Evolutionary conservation across 1,140 invertebrate species (phyloP).

Genomic region (Neodiprion lecontei): DNA sequence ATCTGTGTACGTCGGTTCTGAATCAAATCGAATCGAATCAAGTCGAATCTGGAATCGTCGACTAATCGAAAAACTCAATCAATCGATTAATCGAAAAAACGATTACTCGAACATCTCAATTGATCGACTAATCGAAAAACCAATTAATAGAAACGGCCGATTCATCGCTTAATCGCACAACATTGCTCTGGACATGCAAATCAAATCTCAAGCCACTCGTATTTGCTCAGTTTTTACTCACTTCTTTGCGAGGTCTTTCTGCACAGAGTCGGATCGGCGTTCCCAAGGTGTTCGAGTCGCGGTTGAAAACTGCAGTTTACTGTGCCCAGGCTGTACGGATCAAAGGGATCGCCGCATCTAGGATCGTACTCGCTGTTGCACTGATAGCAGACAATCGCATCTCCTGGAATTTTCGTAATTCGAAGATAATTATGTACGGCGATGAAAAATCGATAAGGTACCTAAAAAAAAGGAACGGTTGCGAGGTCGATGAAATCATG

Average conservation of each 20-base stretch:
- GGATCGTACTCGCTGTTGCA: constrained; percentile 88
- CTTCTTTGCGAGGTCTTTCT: constrained; percentile 80
- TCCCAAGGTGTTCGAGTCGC: constrained; percentile 72
- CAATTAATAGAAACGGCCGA: too few relatives aligned
- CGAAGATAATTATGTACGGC: not conserved
- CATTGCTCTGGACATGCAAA: too few relatives aligned
- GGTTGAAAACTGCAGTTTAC: constrained; percentile 83
- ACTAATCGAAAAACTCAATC: too few relatives aligned
- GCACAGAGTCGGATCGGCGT: constrained; percentile 73
- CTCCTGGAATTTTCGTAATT: constrained; percentile 50
- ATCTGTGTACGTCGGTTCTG: too few relatives aligned
- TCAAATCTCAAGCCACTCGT: too few relatives aligned
- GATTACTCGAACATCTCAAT: not conserved
- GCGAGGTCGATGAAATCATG: too few relatives aligned
- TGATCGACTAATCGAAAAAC: not conserved
- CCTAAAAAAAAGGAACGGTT: not conserved
- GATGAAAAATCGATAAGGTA: not conserved
- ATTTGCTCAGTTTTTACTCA: constrained; percentile 42
- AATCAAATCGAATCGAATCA: too few relatives aligned
- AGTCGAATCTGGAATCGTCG: too few relatives aligned
- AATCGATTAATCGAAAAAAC: too few relatives aligned
- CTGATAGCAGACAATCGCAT: constrained; percentile 74
- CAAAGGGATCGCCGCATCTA: constrained; percentile 84
- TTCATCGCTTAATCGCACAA: too few relatives aligned
- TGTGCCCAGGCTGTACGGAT: constrained; percentile 78